Evolutionary conservation across 2,113 vertebrate genomes (phyloP), one percentile per base, ranked within the genome.

Genomic region (Strigops habroptila): DNA sequence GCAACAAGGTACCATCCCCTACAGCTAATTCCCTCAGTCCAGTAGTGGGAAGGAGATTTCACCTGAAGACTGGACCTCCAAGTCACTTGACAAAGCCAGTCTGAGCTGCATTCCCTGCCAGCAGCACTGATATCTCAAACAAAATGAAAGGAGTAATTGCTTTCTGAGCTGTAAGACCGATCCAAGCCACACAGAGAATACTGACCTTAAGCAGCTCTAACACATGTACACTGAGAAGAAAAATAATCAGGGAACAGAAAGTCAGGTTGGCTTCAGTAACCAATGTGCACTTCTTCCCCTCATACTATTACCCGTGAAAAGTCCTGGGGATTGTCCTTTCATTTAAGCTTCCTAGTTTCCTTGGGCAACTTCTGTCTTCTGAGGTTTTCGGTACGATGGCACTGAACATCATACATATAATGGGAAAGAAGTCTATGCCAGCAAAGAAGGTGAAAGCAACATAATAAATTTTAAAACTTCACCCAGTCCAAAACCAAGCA

Each of bases 141-240:
- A 24, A 81, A 93, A 90, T 79, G 70, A 93, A 87, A 82, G 81
- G 81, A 73, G 78, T 85, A 92, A 95, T 91, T 95, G 81, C 74
- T 89, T 89, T 92, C 81, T 1, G 7, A 79, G 78, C 88, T 75
- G 52, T 18, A 46, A 73, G 24, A n/a, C 31, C 69, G 60, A 68
- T 33, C 52, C 46, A 17, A 86, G 77, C 9, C 68, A 67, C 39
- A 8, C 39, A 18, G 78, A 89, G 84, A 76, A 79, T 79, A 43
- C 57, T 80, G 85, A 91, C 92, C 93, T 59, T 35, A n/a, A 80
- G 71, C 84, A 90, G 67, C 63, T 67, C 41, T 23, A 92, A 90
- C 91, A 82, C 7, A 0, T 63, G 67, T 59, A 65, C 13, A 57
- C n/a, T 0, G 1, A 84, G 55, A 69, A 69, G 28, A 37, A 91